Evolutionary conservation across 2,113 vertebrate species (phyloP), one percentile per base, ranked within the genome.

Genomic region (Excalfactoria chinensis): DNA sequence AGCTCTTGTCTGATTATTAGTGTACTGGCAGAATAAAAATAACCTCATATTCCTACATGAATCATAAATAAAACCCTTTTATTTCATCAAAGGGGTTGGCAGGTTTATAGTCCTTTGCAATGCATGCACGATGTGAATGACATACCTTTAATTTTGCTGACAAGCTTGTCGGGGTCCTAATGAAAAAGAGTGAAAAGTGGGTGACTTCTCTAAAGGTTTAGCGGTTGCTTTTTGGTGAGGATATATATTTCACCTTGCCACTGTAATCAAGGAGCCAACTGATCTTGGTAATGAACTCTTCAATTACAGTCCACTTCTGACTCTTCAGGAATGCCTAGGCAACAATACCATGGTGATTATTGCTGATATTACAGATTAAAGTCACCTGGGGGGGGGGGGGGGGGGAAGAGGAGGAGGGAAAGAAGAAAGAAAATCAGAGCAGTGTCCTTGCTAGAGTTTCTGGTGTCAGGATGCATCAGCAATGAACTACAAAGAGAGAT

Each of bases 61-160:
- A 98, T 97, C 97, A 98, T 98, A 98, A 98, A 98, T 98, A 98
- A 98, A 98, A 97, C 95, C 97, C 96, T 98, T 98, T 98, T 98
- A 98, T 98, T 98, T 98, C 98, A 98, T 98, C 98, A 98, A 98
- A 98, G 97, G 97, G 97, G 95, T 97, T 98, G 98, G 98, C 98
- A 98, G 98, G 98, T 98, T 98, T 98, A 98, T 98, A 98, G 98
- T 98, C 98, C 98, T 98, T 97, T 98, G 98, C 98, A 98, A 97
- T 97, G 98, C 98, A 98, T 98, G 98, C 97, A 97, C 98, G 84
- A 98, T 98, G 97, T 97, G 98, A 97, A 98, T 98, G 98, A 98
- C 99, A 99, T 98, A 98, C 98, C 98, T 98, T 99, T 99, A 98
- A 99, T 99, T 99, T 99, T 98, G 98, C 98, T 98, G 98, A 99